These are phyloP conservation scores for Montipora efflorescens DNA, from an alignment of 64 coral and sea anemone species.

Conservation along the genomic window DNA sequence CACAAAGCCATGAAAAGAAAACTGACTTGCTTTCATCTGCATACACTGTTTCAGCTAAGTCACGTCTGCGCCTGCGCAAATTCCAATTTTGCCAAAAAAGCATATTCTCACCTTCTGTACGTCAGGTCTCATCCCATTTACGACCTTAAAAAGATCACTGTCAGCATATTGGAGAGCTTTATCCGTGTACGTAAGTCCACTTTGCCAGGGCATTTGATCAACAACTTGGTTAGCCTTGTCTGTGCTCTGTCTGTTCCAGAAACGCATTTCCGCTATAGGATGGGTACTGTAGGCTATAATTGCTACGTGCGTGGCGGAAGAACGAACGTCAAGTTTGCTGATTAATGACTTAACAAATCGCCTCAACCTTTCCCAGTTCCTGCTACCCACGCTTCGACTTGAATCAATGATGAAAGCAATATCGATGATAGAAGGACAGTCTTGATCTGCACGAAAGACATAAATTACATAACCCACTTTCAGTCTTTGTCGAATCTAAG, in stretches of 20 bases:
- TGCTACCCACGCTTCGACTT: conserved; percentile 65
- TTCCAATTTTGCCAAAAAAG: too few relatives aligned
- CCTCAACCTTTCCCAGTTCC: conserved; percentile 60
- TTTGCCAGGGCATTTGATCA: conserved; percentile 42
- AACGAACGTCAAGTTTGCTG: conserved; percentile 41
- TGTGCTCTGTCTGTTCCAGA: conserved; percentile 13
- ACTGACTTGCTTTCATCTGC: too few relatives aligned
- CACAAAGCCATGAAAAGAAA: neutral
- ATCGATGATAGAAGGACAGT: conserved; percentile 35
- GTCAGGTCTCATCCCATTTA: conserved; percentile 56
- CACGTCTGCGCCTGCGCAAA: too few relatives aligned
- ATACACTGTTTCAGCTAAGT: too few relatives aligned
- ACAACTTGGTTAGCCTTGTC: conserved; percentile 29
- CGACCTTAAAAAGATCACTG: conserved; percentile 41
- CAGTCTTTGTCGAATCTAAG: too few relatives aligned
- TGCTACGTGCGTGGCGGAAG: conserved; percentile 51
- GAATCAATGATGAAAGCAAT: conserved; percentile 74
- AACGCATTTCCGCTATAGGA: conserved; percentile 34
- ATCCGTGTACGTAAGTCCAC: conserved; percentile 68
- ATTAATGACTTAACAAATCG: conserved; percentile 57
- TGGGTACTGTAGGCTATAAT: conserved; percentile 64
- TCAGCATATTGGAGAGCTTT: conserved; percentile 60
- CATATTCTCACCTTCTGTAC: conserved; percentile 37
- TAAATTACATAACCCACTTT: too few relatives aligned
- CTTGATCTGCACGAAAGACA: neutral